These are phyloP conservation scores for Heterochromis multidens DNA, from an alignment of 2,113 vertebrate species.

Conservation along the genomic window DNA sequence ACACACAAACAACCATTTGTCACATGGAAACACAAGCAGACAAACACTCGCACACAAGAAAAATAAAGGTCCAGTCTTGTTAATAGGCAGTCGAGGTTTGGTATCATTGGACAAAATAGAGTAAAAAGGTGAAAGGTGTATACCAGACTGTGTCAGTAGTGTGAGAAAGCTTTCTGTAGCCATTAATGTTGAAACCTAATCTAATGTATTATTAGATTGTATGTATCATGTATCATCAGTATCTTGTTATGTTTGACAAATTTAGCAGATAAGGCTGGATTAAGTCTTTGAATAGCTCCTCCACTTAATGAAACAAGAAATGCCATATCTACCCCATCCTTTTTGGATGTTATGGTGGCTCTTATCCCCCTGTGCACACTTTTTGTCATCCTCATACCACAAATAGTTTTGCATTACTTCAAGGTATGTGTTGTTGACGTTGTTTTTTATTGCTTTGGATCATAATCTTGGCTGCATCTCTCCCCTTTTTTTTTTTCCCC, in stretches of 20 bases:
- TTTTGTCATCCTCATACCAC: conserved; percentile 43
- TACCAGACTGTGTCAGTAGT: not conserved
- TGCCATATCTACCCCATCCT: not conserved
- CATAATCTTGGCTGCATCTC: conserved; percentile 28
- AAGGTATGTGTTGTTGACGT: conserved; percentile 49
- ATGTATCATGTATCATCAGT: no score
- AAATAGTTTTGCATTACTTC: conserved; percentile 18
- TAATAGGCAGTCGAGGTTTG: not conserved
- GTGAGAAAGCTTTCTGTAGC: not conserved
- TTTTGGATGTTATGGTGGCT: not conserved
- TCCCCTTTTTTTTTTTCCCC: not conserved
- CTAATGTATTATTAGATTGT: not conserved
- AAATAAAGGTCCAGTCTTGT: not conserved
- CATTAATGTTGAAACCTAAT: not conserved
- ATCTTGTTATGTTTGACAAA: conserved; percentile 50
- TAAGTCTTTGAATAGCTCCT: conserved; percentile 26
- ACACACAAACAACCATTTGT: conserved; percentile 4
- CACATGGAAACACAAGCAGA: not conserved
- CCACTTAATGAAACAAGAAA: conserved; percentile 1
- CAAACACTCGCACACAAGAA: not conserved
- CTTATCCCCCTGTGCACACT: not conserved
- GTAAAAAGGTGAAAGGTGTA: not conserved
- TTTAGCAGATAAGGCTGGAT: conserved; percentile 21
- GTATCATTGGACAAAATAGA: not conserved
- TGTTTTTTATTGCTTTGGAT: conserved; percentile 34